A percentile compares a stretch with the other conserved stretches of the same genome.
Evolutionary conservation across 1,140 invertebrate genomes (phyloP).

Genomic region (Chymomyza costata): DNA sequence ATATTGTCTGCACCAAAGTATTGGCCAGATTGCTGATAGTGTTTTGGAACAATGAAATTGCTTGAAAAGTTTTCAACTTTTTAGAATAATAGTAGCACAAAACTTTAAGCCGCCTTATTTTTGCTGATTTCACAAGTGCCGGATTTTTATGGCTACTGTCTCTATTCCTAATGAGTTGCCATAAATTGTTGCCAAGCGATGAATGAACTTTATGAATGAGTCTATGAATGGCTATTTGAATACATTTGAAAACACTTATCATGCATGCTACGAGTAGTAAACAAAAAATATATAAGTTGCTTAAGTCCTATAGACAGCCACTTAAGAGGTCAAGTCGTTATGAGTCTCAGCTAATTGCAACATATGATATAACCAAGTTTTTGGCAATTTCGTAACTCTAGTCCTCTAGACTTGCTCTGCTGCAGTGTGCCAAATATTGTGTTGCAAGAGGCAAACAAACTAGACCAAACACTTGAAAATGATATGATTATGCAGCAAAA

Average conservation of each 20-base stretch:
- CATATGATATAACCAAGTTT: neutral
- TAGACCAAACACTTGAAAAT: constrained; percentile 59
- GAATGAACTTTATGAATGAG: constrained; percentile 53
- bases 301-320: no score
- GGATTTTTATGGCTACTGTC: neutral
- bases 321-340: no score
- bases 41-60: constrained; percentile 68
- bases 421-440: constrained; percentile 22
- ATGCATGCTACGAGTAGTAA: no score
- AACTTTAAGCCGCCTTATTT: constrained; percentile 20
- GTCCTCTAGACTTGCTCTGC: neutral
- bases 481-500: constrained; percentile 71
- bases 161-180: constrained; percentile 48
- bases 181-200: constrained; percentile 32
- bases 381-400: neutral
- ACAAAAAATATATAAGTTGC: no score
- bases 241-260: constrained; percentile 3
- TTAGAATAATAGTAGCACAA: no score
- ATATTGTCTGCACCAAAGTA: no score
- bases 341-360: neutral
- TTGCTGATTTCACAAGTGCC: constrained; percentile 5
- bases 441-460: neutral
- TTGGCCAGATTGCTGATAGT: constrained; percentile 34
- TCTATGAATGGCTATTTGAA: neutral
- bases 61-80: no score